These are phyloP conservation scores for Amblyjoppa proteus DNA, from an alignment of 2,888 invertebrate species.

Conservation along the genomic window DNA sequence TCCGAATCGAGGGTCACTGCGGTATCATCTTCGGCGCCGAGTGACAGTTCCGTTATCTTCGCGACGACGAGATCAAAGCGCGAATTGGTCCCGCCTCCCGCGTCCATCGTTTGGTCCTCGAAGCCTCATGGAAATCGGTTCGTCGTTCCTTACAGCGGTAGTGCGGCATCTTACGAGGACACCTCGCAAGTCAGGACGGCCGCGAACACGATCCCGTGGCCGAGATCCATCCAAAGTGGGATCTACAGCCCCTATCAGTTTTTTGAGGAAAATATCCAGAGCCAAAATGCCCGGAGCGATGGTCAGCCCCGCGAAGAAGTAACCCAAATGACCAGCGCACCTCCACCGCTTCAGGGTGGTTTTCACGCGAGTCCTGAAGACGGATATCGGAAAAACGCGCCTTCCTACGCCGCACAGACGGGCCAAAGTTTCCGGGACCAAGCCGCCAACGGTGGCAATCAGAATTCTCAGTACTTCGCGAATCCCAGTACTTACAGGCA, in stretches of 20 bases:
- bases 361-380: constrained; percentile 34
- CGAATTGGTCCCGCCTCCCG: constrained; percentile 28
- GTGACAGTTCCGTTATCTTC: neutral
- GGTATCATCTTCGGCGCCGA: constrained; percentile 12
- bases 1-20: neutral
- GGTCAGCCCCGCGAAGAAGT: neutral
- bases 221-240: neutral
- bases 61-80: constrained; percentile 12
- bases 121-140: constrained; percentile 5
- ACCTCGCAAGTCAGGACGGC: constrained; percentile 25
- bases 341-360: constrained; percentile 32
- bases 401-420: neutral
- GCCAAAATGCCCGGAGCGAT: neutral
- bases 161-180: constrained; percentile 4
- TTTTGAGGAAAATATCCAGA: constrained; percentile 6
- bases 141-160: constrained; percentile 32
- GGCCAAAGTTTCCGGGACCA: constrained; percentile 37
- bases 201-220: neutral
- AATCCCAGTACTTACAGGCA: constrained; percentile 46
- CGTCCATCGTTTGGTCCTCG: constrained; percentile 43
- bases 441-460: neutral
- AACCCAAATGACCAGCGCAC: neutral
- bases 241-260: constrained; percentile 49
- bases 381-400: neutral
- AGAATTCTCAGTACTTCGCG: constrained; percentile 31